Conservation (phyloP, 2,113 vertebrate genomes). For the Corythornis madagascariensis region DNA sequence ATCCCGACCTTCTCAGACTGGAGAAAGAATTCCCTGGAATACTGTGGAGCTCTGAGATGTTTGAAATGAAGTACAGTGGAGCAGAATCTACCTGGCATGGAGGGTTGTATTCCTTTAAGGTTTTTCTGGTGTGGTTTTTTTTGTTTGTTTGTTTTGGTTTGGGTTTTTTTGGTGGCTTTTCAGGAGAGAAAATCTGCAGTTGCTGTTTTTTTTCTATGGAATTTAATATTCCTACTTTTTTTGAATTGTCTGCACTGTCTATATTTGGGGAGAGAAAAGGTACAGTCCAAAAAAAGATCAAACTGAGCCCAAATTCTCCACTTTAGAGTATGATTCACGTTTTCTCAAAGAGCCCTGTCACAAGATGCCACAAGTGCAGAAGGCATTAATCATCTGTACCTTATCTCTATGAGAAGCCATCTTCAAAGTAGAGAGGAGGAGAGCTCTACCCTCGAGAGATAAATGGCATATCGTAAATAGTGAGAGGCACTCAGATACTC, state of each 20-base stretch:
- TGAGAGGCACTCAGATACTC: slow-evolving; percentile 39
- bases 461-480: slow-evolving; percentile 57
- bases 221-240: background rate
- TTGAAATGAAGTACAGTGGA: background rate
- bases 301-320: background rate
- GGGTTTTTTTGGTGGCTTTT: background rate
- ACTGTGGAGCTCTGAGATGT: background rate
- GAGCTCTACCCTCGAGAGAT: slow-evolving; percentile 47
- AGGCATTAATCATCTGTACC: slow-evolving; percentile 45
- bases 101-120: background rate
- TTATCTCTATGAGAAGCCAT: slow-evolving; percentile 39
- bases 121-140: background rate
- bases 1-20: background rate
- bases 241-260: background rate
- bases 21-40: background rate
- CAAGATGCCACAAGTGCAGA: slow-evolving; percentile 39
- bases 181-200: background rate
- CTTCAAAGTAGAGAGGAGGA: slow-evolving; percentile 51
- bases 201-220: background rate
- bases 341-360: slow-evolving; percentile 43
- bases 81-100: background rate
- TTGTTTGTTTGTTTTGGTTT: too few relatives aligned
- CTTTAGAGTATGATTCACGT: background rate
- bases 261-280: background rate
- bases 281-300: background rate